A percentile compares a stretch with the other conserved stretches of the same genome.
Conservation (phyloP, 1,140 invertebrate genomes). For the Diploscapter pachys region DNA sequence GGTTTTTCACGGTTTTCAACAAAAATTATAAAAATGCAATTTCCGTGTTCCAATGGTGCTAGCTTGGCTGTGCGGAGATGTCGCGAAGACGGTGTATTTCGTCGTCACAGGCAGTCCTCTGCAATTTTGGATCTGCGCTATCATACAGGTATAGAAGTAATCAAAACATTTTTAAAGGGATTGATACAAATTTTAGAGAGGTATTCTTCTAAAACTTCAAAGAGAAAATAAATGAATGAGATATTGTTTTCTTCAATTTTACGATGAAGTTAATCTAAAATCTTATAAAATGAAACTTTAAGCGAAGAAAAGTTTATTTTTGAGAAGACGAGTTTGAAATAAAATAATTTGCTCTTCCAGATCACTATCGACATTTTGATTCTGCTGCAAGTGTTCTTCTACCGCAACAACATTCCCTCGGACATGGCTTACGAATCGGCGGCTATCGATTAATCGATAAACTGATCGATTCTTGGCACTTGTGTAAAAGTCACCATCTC, state of each 20-base stretch:
- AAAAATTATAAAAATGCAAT: constrained; percentile 37
- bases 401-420: constrained; percentile 47
- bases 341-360: constrained; percentile 40
- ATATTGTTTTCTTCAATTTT: too few relatives aligned
- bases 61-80: constrained; percentile 87
- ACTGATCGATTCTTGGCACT: too few relatives aligned
- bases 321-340: not conserved
- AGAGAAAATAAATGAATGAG: too few relatives aligned
- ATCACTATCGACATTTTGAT: constrained; percentile 78
- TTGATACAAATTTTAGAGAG: too few relatives aligned
- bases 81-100: constrained; percentile 96
- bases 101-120: constrained; percentile 79
- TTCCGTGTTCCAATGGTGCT: constrained; percentile 78
- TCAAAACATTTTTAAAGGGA: too few relatives aligned
- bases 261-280: too few relatives aligned
- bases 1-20: constrained; percentile 66
- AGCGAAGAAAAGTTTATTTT: not conserved
- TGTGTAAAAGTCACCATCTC: too few relatives aligned
- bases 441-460: too few relatives aligned
- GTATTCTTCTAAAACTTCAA: too few relatives aligned
- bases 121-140: constrained; percentile 92
- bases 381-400: constrained; percentile 73
- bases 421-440: too few relatives aligned
- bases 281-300: too few relatives aligned
- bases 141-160: constrained; percentile 70